Evolutionary conservation across 2,888 invertebrate genomes (phyloP).

Genomic region (Cacoxenus indagator): DNA sequence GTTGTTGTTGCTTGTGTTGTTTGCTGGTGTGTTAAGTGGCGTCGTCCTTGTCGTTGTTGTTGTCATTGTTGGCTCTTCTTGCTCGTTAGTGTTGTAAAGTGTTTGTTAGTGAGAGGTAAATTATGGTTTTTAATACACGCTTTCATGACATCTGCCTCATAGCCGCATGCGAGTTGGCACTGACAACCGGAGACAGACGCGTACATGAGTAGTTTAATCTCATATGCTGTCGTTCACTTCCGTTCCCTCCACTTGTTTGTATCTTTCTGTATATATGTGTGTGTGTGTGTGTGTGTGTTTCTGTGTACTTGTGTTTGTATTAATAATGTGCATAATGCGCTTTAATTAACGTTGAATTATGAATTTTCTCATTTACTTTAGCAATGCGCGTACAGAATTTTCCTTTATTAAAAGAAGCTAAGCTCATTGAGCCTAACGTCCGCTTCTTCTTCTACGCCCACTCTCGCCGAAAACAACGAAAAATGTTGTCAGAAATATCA

Average conservation of each 20-base stretch:
- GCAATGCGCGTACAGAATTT: conserved; percentile 38
- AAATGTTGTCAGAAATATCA: background rate
- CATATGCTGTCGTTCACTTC: background rate
- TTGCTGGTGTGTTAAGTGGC: conserved; percentile 39
- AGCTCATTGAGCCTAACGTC: background rate
- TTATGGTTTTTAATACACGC: conserved; percentile 7
- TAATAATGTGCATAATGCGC: conserved; percentile 61
- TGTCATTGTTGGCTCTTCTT: conserved; percentile 37
- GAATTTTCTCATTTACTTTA: conserved; percentile 59
- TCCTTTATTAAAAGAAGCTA: background rate
- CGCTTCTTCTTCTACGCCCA: background rate
- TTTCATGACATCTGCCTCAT: conserved; percentile 1
- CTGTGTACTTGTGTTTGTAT: conserved; percentile 37
- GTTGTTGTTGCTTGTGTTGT: conserved; percentile 29
- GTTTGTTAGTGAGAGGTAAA: conserved; percentile 10
- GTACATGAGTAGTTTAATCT: background rate
- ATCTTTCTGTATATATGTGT: conserved; percentile 21
- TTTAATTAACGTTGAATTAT: conserved; percentile 65
- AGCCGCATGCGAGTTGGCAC: background rate
- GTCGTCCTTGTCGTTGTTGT: conserved; percentile 15
- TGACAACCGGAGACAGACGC: background rate
- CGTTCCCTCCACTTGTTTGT: background rate
- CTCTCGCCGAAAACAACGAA: background rate
- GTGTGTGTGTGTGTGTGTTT: conserved; percentile 12
- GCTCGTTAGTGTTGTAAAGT: conserved; percentile 12